Conservation (phyloP, 2,888 invertebrate genomes). For the Heliconius sara region DNA sequence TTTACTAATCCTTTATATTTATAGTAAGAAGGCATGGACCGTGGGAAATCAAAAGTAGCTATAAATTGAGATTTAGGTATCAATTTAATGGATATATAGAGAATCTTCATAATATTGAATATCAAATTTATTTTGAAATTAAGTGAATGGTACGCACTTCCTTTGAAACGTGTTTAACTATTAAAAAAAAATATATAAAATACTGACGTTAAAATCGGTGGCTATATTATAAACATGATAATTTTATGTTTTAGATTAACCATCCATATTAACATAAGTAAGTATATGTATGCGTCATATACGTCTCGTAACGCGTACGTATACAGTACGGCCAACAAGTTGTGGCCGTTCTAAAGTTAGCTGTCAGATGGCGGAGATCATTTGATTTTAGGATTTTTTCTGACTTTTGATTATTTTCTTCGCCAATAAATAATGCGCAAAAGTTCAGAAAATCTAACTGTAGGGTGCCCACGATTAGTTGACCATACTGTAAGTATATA, state of each 20-base stretch:
- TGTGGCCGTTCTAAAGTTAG: too few relatives aligned
- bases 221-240: not conserved
- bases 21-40: constrained; percentile 34
- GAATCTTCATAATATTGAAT: not conserved
- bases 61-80: constrained; percentile 13
- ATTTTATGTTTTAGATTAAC: not conserved
- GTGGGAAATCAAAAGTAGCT: constrained; percentile 40
- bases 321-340: too few relatives aligned
- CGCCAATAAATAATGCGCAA: too few relatives aligned
- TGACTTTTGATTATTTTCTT: too few relatives aligned
- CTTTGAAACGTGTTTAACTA: not conserved
- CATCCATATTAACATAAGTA: not conserved
- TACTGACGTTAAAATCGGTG: not conserved
- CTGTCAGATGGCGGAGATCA: too few relatives aligned
- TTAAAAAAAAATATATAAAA: not conserved
- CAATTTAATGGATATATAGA: not conserved
- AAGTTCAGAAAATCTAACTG: too few relatives aligned
- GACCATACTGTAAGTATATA: not conserved
- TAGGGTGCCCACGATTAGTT: too few relatives aligned
- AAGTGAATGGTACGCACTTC: constrained; percentile 5
- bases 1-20: constrained; percentile 14
- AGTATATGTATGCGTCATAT: too few relatives aligned
- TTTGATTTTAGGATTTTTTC: too few relatives aligned
- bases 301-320: too few relatives aligned
- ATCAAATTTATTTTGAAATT: not conserved